Evolutionary conservation across 35 echinoderm and acorn worm genomes (phyloP).

Genomic region (Patiria miniata): DNA sequence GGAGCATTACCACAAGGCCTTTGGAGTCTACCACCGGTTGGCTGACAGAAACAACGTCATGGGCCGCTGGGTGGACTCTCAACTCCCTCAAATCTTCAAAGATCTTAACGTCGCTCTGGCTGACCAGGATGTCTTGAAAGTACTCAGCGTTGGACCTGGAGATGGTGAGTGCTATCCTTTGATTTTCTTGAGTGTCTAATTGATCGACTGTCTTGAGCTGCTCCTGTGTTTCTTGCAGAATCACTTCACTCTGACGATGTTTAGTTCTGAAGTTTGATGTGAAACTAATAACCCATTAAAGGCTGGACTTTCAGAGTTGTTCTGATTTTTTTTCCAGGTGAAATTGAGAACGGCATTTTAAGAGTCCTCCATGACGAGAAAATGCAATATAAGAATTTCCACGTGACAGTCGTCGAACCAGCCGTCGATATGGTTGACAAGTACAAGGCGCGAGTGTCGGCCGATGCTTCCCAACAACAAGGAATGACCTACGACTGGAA

Average conservation of each 20-base stretch:
- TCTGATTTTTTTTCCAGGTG: neutral
- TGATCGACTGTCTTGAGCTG: neutral
- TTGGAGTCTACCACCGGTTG: neutral
- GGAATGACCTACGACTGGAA: slow-evolving; percentile 27
- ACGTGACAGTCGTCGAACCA: slow-evolving; percentile 11
- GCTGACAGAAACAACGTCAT: neutral
- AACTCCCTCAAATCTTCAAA: neutral
- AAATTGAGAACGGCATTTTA: neutral
- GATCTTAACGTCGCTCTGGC: neutral
- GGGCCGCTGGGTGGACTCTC: neutral
- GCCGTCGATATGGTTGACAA: slow-evolving; percentile 12
- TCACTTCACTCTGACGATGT: too few species aligned
- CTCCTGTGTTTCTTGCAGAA: neutral
- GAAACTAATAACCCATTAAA: too few species aligned
- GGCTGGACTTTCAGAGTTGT: too few species aligned
- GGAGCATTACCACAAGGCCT: neutral
- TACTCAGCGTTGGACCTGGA: neutral
- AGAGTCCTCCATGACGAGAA: neutral
- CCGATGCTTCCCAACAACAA: neutral
- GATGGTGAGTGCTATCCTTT: neutral
- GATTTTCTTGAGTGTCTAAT: neutral
- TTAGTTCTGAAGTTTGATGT: too few species aligned
- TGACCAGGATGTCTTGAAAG: neutral
- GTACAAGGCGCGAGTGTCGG: slow-evolving; percentile 9
- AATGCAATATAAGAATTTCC: neutral